phyloP scores from a whole-genome alignment of 1,140 invertebrate species.

The Drosophila kepulauana region DNA sequence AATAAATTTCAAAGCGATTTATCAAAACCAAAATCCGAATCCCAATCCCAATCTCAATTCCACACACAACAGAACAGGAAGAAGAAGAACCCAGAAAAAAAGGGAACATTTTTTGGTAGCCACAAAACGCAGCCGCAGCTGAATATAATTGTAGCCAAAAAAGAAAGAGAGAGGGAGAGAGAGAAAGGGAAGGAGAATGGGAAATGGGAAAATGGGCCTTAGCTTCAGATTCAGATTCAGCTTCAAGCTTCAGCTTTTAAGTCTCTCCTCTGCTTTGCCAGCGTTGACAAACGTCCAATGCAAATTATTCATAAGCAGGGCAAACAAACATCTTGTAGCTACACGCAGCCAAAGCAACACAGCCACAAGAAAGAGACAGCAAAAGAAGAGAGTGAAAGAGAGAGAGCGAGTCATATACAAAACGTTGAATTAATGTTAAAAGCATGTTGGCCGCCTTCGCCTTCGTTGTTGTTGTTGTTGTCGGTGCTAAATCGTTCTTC shows the following conservation, averaged over 20 bases:
- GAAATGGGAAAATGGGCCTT: slow-evolving; percentile 13
- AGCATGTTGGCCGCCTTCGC: slow-evolving; percentile 36
- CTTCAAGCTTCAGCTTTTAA: slow-evolving; percentile 13
- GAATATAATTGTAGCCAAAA: slow-evolving; percentile 24
- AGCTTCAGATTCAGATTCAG: background rate
- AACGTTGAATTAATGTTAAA: slow-evolving; percentile 63
- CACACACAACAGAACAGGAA: slow-evolving; percentile 6
- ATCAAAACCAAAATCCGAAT: slow-evolving; percentile 48
- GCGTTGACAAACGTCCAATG: slow-evolving; percentile 49
- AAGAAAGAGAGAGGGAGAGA: background rate
- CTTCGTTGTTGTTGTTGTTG: background rate
- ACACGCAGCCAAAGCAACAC: slow-evolving; percentile 1
- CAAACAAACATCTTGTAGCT: slow-evolving; percentile 58
- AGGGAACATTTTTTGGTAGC: slow-evolving; percentile 26
- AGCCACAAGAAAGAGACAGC: background rate
- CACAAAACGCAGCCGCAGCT: slow-evolving; percentile 53
- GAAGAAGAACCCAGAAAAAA: background rate
- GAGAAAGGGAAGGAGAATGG: background rate
- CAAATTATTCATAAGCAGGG: slow-evolving; percentile 64
- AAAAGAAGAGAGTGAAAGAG: background rate
- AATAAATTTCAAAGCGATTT: slow-evolving; percentile 62
- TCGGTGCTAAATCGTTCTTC: slow-evolving; percentile 1
- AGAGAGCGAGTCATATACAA: slow-evolving; percentile 27
- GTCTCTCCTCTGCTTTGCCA: background rate
- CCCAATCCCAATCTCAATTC: slow-evolving; percentile 13